A percentile compares a stretch with the other conserved stretches of the same genome.
Evolutionary conservation across 2,113 vertebrate genomes (phyloP).

Genomic region (Sander vitreus): DNA sequence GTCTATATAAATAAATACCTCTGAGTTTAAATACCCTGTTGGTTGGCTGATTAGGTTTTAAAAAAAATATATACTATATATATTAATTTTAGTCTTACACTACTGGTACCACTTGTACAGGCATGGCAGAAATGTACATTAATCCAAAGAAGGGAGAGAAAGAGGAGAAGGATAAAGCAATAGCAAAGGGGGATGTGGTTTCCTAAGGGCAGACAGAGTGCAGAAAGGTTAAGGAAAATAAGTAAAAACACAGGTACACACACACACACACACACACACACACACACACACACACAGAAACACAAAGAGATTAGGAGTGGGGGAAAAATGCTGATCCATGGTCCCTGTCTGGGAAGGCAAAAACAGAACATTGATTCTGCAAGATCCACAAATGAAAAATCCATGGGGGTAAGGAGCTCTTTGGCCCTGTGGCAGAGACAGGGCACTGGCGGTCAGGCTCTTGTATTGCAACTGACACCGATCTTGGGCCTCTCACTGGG

Average conservation of each 20-base stretch:
- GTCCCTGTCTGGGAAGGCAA: slow-evolving; percentile 76
- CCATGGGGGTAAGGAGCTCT: slow-evolving; percentile 79
- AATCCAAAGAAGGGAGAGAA: slow-evolving; percentile 1
- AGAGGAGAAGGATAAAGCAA: slow-evolving; percentile 19
- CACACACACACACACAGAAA: slow-evolving; percentile 39
- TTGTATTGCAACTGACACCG: slow-evolving; percentile 61
- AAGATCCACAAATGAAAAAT: slow-evolving; percentile 87
- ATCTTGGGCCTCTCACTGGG: slow-evolving; percentile 44
- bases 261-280: slow-evolving; percentile 14
- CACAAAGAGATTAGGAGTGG: slow-evolving; percentile 49
- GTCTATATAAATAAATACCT: slow-evolving; percentile 72
- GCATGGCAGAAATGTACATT: not conserved
- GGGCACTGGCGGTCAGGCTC: slow-evolving; percentile 71
- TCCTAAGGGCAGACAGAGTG: slow-evolving; percentile 63
- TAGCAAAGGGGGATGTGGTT: slow-evolving; percentile 65
- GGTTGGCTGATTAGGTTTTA: slow-evolving; percentile 43
- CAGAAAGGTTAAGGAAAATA: slow-evolving; percentile 73
- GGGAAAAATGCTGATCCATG: slow-evolving; percentile 80
- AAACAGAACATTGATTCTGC: slow-evolving; percentile 85
- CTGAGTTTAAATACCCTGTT: slow-evolving; percentile 58
- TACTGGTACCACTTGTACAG: not conserved
- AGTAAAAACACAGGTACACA: slow-evolving; percentile 43
- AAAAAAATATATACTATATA: not conserved
- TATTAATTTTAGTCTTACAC: not conserved
- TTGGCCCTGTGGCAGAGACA: slow-evolving; percentile 71